phyloP scores from a whole-genome alignment of 2,797 vertebrate species.

The Anguilla pacifica region DNA sequence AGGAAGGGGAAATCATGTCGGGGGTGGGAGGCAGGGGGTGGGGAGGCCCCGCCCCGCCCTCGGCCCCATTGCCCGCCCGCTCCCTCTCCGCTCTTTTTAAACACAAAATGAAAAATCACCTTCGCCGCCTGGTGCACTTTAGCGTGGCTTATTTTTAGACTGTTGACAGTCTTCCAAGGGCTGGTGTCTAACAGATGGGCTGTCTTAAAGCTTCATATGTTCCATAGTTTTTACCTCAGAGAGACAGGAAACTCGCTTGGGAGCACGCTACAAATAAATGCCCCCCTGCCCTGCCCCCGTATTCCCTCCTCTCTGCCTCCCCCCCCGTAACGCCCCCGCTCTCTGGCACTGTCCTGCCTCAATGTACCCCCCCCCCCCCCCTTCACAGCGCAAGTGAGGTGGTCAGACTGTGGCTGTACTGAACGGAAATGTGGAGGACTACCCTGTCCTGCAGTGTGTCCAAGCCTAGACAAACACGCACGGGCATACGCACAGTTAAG shows the following conservation, averaged over 20 bases:
- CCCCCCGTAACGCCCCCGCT: slow-evolving; percentile 36
- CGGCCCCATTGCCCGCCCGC: slow-evolving; percentile 33
- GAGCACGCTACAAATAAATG: slow-evolving; percentile 86
- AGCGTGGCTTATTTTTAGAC: slow-evolving; percentile 90
- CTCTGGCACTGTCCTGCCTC: slow-evolving; percentile 45
- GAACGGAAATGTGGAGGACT: slow-evolving; percentile 51
- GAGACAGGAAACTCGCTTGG: slow-evolving; percentile 90
- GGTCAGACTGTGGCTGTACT: slow-evolving; percentile 1
- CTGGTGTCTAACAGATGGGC: slow-evolving; percentile 95
- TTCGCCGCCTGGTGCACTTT: slow-evolving; percentile 84
- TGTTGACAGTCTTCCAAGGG: slow-evolving; percentile 92
- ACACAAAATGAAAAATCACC: slow-evolving; percentile 86
- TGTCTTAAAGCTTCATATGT: slow-evolving; percentile 93
- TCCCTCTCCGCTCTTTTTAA: slow-evolving; percentile 65
- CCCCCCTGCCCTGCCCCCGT: slow-evolving; percentile 54
- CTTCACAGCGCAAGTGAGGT: neutral
- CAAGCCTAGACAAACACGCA: slow-evolving; percentile 42
- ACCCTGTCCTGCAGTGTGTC: slow-evolving; percentile 55
- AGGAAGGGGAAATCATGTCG: slow-evolving; percentile 2
- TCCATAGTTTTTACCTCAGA: slow-evolving; percentile 91
- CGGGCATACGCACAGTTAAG: slow-evolving; percentile 37
- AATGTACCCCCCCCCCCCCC: slow-evolving; percentile 24
- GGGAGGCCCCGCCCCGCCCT: slow-evolving; percentile 42
- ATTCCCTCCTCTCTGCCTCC: slow-evolving; percentile 54
- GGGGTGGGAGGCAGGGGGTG: slow-evolving; percentile 16